Base-by-base conservation (phyloP, 2,797 vertebrate genomes). In the Vespertilio murinus region DNA sequence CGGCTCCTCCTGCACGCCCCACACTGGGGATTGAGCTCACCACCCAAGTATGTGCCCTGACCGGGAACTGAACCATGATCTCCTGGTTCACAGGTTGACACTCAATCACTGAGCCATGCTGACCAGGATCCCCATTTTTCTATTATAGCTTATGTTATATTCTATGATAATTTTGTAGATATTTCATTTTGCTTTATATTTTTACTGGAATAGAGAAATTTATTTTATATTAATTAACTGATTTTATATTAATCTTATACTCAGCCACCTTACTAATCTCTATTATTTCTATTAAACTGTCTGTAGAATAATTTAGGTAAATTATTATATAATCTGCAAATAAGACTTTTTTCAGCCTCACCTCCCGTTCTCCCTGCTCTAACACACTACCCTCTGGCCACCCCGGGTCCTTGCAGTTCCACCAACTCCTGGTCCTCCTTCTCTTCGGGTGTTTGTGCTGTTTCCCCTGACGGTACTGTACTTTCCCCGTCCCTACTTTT, bases 241-340 rank as follows among this genome's bases (percentile, higher is more conserved):
- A 83, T 82, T 82, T 94, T 75, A 69, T 61, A 38, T 87, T 90
- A 89, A 84, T 93, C 28, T 67, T 87, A 89, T 45, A 61, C n/a
- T n/a, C 54, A 94, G 16, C 33, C 87, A 83, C 38, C n/a, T 77
- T 92, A 79, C 3, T 59, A 88, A 70, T 87, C 70, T 84, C 54
- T 86, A 47, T 73, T 79, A 90, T 80, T 94, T 94, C 64, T 80
- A 94, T 89, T 85, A 80, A 94, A 77, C 85, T 84, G 10, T 59
- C 40, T 78, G 1, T 73, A 88, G 49, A 74, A 30, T 86, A 90
- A 88, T 93, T 93, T 88, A n/a, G 47, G 13, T 94, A 90, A 94
- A 94, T 74, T 85, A 94, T 80, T 38, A 35, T n/a, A 64, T 83
- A 6, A 86, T 38, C 40, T 93, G 0, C 23, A 91, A 93, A 80